A percentile compares a stretch with the other conserved stretches of the same genome.
Conservation (phyloP, 2,113 vertebrate species). For the Ophiodon elongatus region DNA sequence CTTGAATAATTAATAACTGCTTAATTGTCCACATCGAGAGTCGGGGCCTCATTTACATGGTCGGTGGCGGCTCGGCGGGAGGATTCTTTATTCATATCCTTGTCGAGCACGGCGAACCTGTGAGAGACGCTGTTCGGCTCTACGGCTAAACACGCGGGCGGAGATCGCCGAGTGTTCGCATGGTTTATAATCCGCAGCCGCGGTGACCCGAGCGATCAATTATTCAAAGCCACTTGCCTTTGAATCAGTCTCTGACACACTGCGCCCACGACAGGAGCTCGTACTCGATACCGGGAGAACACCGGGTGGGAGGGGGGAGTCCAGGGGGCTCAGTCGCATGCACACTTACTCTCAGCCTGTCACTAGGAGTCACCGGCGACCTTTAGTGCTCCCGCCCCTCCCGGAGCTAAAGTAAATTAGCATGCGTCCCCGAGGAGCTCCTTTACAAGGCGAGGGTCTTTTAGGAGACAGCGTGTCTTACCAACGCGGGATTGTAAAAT, state of each 20-base stretch:
- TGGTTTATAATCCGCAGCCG: constrained; percentile 51
- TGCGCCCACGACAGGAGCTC: constrained; percentile 58
- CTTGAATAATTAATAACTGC: constrained; percentile 73
- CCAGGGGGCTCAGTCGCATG: constrained; percentile 62
- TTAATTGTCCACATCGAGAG: constrained; percentile 61
- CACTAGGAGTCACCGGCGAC: constrained; percentile 81
- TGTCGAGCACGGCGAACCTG: constrained; percentile 17
- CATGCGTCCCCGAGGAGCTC: constrained; percentile 63
- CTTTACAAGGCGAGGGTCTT: constrained; percentile 55
- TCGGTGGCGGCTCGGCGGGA: neutral
- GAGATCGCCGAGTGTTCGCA: constrained; percentile 26
- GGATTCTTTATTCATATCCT: constrained; percentile 27
- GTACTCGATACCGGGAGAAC: constrained; percentile 68
- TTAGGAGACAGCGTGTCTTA: constrained; percentile 57
- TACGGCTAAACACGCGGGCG: constrained; percentile 21
- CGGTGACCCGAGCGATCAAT: constrained; percentile 70
- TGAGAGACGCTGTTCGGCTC: constrained; percentile 16
- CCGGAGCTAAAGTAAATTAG: constrained; percentile 73
- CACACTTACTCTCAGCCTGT: constrained; percentile 80
- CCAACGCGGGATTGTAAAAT: constrained; percentile 25
- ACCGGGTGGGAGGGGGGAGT: constrained; percentile 58
- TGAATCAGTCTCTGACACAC: constrained; percentile 72
- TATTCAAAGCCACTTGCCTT: constrained; percentile 79
- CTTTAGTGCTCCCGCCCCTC: constrained; percentile 61
- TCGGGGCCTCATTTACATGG: constrained; percentile 41